A percentile compares a stretch with the other conserved stretches of the same genome.
phyloP scores from a whole-genome alignment of 1,140 invertebrate genomes.

The Mycetomoellerius zeteki region DNA sequence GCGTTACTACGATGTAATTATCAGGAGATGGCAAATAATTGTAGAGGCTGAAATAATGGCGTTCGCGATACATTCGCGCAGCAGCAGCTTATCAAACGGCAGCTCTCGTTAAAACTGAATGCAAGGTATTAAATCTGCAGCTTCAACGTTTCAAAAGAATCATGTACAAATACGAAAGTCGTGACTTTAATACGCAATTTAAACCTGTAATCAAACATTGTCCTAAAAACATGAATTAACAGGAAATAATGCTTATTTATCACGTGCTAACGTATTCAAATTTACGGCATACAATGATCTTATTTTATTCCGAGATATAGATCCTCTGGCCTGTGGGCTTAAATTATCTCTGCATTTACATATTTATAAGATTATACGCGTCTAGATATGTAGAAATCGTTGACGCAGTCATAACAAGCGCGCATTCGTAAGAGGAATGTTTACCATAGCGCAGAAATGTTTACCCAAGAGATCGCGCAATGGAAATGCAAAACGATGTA shows the following conservation, averaged over 20 bases:
- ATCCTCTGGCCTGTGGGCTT: background rate
- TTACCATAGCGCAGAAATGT: constrained; percentile 1
- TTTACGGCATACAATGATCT: constrained; percentile 45
- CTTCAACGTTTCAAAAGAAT: background rate
- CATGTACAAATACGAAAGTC: constrained; percentile 35
- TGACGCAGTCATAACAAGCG: constrained; percentile 37
- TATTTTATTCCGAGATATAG: constrained; percentile 18
- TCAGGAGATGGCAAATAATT: constrained; percentile 44
- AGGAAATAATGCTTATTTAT: constrained; percentile 52
- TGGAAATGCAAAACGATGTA: constrained; percentile 35
- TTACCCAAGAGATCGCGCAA: background rate
- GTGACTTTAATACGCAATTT: constrained; percentile 31
- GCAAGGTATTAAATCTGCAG: constrained; percentile 21
- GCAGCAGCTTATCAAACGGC: constrained; percentile 48
- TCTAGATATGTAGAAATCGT: constrained; percentile 37
- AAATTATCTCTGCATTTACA: constrained; percentile 38
- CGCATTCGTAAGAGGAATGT: constrained; percentile 17
- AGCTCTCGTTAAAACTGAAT: constrained; percentile 40
- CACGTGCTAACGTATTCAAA: constrained; percentile 46
- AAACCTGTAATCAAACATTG: constrained; percentile 18
- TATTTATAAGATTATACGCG: constrained; percentile 49
- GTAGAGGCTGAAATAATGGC: constrained; percentile 43
- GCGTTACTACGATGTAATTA: constrained; percentile 31
- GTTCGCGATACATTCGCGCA: constrained; percentile 17
- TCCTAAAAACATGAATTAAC: constrained; percentile 56